Evolutionary conservation across 2,888 invertebrate species (phyloP).

Genomic region (Mesoligia furuncula): DNA sequence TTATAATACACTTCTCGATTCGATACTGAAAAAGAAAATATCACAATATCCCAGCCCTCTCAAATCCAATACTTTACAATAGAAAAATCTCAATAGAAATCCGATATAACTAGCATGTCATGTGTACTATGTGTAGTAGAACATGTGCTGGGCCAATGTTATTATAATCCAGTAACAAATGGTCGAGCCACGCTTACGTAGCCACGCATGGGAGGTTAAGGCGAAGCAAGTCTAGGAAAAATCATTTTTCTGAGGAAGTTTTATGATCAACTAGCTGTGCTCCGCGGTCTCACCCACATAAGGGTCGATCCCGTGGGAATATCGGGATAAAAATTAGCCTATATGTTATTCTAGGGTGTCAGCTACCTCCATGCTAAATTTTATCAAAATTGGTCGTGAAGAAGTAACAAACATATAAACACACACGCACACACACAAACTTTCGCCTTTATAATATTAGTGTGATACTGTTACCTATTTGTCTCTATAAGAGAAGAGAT

Average conservation of each 20-base stretch:
- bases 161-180: conserved; percentile 78
- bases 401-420: too few species aligned
- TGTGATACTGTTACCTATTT: too few species aligned
- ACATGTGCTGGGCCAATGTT: conserved; percentile 48
- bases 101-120: conserved; percentile 38
- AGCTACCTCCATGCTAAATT: too few species aligned
- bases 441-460: too few species aligned
- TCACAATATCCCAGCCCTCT: neutral
- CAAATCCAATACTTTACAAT: conserved; percentile 25
- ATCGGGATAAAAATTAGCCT: too few species aligned
- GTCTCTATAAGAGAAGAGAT: too few species aligned
- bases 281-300: too few species aligned
- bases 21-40: conserved; percentile 20
- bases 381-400: too few species aligned
- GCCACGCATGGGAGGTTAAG: conserved; percentile 56
- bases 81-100: conserved; percentile 47
- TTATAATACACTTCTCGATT: conserved; percentile 1
- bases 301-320: too few species aligned
- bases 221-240: conserved; percentile 39
- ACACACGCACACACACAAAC: too few species aligned
- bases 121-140: conserved; percentile 31
- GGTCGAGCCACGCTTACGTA: conserved; percentile 67
- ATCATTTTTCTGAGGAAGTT: neutral
- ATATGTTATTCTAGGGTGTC: too few species aligned
- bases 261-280: neutral